phyloP scores from a whole-genome alignment of 2,888 invertebrate genomes.

The Bugulina stolonifera region DNA sequence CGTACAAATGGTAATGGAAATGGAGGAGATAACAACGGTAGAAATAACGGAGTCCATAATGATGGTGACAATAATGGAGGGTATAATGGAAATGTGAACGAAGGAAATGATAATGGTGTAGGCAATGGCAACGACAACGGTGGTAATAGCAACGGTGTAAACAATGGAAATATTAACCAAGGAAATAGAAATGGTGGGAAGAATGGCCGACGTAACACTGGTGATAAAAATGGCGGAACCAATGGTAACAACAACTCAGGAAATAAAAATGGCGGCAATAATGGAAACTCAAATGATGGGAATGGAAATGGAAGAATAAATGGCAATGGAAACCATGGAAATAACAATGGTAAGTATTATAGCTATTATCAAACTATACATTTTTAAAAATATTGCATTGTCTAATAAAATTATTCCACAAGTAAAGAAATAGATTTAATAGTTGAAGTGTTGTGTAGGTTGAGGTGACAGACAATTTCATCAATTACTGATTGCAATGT shows the following conservation, averaged over 20 bases:
- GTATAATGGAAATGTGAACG: slow-evolving; percentile 1
- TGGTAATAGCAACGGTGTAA: slow-evolving; percentile 26
- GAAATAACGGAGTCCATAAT: slow-evolving; percentile 2
- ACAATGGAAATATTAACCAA: slow-evolving; percentile 28
- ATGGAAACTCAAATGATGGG: not conserved
- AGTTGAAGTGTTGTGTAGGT: too few relatives aligned
- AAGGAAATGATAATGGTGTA: slow-evolving; percentile 25
- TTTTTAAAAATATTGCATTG: too few relatives aligned
- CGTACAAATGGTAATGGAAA: not conserved
- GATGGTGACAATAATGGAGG: slow-evolving; percentile 2
- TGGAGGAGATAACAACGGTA: not conserved
- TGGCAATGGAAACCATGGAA: slow-evolving; percentile 8
- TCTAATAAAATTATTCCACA: too few relatives aligned
- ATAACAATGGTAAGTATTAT: not conserved
- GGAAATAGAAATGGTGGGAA: slow-evolving; percentile 24
- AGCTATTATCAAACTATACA: too few relatives aligned
- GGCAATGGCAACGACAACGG: slow-evolving; percentile 26
- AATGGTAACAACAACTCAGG: slow-evolving; percentile 20
- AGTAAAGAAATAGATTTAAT: too few relatives aligned
- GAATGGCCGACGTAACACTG: slow-evolving; percentile 13
- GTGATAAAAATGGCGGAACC: slow-evolving; percentile 7
- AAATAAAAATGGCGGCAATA: not conserved
- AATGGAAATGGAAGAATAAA: not conserved
- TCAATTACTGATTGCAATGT: not conserved
- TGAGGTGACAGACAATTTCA: not conserved